These are phyloP conservation scores for Parus major DNA, from an alignment of 2,113 vertebrate species.

Conservation along the genomic window DNA sequence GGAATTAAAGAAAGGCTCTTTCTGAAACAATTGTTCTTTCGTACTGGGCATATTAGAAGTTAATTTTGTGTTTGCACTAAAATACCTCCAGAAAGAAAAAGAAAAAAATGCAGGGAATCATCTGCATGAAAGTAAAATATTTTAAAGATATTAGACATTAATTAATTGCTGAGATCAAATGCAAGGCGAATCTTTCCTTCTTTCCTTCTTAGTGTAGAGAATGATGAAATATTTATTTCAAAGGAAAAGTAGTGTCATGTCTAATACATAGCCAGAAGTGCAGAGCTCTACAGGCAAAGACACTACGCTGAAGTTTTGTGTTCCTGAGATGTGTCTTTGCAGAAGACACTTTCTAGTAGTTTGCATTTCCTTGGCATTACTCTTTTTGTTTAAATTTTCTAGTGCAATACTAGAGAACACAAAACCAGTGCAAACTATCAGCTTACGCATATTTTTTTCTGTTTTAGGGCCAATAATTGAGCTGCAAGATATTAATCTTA, in stretches of 20 bases:
- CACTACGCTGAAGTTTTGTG: not conserved
- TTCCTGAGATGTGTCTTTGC: not conserved
- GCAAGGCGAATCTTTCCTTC: not conserved
- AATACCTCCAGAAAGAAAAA: not conserved
- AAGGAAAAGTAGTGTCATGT: not conserved
- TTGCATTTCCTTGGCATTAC: not conserved
- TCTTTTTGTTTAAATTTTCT: not conserved
- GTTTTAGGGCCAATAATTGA: constrained; percentile 76
- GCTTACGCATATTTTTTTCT: constrained; percentile 16
- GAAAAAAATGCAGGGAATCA: not conserved
- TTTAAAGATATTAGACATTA: not conserved
- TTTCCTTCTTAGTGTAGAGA: not conserved
- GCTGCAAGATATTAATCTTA: constrained; percentile 67
- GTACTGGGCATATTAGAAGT: not conserved
- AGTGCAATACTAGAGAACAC: not conserved
- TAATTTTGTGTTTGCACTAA: not conserved
- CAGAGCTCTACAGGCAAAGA: not conserved
- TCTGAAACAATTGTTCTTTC: not conserved
- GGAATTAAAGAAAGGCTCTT: not conserved
- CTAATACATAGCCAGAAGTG: not conserved
- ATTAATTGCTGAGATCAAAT: not conserved
- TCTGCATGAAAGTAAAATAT: not conserved
- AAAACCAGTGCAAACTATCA: not conserved
- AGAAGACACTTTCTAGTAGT: not conserved
- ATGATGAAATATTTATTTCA: not conserved